These are phyloP conservation scores for Drosophila multiciliata DNA, from an alignment of 2,888 invertebrate species.

Conservation along the genomic window DNA sequence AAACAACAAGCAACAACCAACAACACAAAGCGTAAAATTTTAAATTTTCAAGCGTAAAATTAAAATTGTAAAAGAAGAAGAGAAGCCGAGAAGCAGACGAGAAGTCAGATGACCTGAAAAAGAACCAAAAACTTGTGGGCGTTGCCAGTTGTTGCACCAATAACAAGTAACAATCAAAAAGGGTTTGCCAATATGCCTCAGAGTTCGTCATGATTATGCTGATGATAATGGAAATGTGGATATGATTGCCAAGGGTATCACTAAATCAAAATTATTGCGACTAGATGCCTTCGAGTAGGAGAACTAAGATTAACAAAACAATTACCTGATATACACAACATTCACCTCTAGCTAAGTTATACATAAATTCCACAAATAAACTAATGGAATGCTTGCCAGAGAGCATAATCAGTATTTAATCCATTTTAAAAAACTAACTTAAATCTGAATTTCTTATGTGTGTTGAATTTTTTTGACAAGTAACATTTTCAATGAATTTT, in stretches of 20 bases:
- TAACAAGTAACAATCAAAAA: constrained; percentile 40
- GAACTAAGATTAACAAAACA: constrained; percentile 11
- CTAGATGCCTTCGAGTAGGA: background rate
- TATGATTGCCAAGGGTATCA: constrained; percentile 8
- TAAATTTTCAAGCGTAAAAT: constrained; percentile 77
- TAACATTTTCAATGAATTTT: background rate
- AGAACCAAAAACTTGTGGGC: constrained; percentile 57
- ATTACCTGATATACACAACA: constrained; percentile 1
- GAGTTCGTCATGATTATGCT: constrained; percentile 10
- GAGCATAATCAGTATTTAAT: background rate
- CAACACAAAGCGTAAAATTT: constrained; percentile 64
- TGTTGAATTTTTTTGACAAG: background rate
- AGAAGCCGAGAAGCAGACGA: constrained; percentile 23
- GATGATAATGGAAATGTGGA: constrained; percentile 29
- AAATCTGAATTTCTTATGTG: background rate
- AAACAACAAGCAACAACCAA: constrained; percentile 30
- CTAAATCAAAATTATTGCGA: constrained; percentile 12
- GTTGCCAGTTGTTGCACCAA: constrained; percentile 62
- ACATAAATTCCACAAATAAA: background rate
- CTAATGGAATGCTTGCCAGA: background rate
- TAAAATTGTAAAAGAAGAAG: constrained; percentile 52
- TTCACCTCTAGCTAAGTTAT: background rate
- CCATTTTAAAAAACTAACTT: background rate
- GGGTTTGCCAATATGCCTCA: constrained; percentile 28
- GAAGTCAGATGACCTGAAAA: constrained; percentile 47